Base-by-base conservation (phyloP, 2,113 vertebrate species). In the Esox niger region DNA sequence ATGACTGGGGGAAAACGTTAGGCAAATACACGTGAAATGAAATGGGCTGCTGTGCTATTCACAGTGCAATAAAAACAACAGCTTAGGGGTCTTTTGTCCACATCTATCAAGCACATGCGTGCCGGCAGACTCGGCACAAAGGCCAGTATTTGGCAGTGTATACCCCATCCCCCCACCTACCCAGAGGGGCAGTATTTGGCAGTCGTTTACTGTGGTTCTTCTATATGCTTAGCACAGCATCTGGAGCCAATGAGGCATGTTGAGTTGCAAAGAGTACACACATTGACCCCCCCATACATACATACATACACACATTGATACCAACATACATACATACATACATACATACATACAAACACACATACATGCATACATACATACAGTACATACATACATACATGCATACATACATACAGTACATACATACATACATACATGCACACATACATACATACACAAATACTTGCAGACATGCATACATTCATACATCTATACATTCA, bases 151-250 rank as follows among this genome's bases (percentile, higher is more conserved):
- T 88, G 84, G 80, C 81, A 74, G 70, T 52, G 49, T 25, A 58
- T 6, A 60, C 70, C 60, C 70, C 74, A 26, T 7, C 67, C 63
- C 10, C 61, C 9, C 69, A 75, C 43, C 77, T 61, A 83, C 74
- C 88, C 88, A 71, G 43, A 74, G 83, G 88, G 70, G 49, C 43
- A 62, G 73, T 86, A 78, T 79, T 79, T 79, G 73, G 82, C 82
- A 84, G 83, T 77, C 64, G 72, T 81, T 87, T 77, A 77, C 64
- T 30, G 15, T 79, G 77, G 38, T 43, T 79, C 81, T 87, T 74
- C 82, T 87, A 81, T 88, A 79, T 79, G 86, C 84, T 86, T 81
- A 88, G 87, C 79, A 82, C 84, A 87, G 87, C 88, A 90, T 88
- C 88, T 90, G 87, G 87, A 85, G 75, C 76, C 84, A 87, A 86